Percentiles rank a stretch among this genome's conserved stretches.
Evolutionary conservation across 2,888 invertebrate genomes (phyloP).

Genomic region (Parnassius smintheus): DNA sequence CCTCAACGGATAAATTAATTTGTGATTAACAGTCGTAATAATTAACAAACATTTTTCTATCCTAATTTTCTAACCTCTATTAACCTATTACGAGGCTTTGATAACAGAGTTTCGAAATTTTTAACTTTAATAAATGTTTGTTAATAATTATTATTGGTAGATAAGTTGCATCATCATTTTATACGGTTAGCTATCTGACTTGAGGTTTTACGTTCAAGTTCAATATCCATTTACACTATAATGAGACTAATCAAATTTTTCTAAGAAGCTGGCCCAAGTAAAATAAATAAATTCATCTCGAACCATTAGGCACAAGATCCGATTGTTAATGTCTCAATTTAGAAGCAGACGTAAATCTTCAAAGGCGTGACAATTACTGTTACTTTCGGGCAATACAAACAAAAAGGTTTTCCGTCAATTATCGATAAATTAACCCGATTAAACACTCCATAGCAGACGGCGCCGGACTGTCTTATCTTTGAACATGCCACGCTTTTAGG

Average conservation of each 20-base stretch:
- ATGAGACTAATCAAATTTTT: conserved; percentile 59
- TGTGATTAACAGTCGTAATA: not conserved
- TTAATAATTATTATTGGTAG: conserved; percentile 16
- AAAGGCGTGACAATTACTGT: conserved; percentile 82
- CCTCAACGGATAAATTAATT: not conserved
- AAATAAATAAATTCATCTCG: conserved; percentile 79
- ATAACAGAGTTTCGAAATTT: conserved; percentile 1
- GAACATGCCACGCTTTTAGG: conserved; percentile 79
- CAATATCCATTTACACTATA: conserved; percentile 44
- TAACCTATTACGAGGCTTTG: not conserved
- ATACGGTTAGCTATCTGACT: conserved; percentile 21
- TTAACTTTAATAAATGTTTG: conserved; percentile 21
- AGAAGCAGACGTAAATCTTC: conserved; percentile 81
- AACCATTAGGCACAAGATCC: conserved; percentile 80
- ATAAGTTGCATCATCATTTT: conserved; percentile 18
- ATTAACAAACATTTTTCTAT: not conserved
- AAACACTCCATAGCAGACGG: conserved; percentile 74
- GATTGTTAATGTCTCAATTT: conserved; percentile 81
- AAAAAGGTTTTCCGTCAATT: conserved; percentile 81
- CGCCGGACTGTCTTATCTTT: conserved; percentile 74
- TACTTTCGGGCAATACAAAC: conserved; percentile 80
- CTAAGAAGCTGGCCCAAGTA: conserved; percentile 66
- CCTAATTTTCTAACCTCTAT: conserved; percentile 1
- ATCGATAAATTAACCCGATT: conserved; percentile 82
- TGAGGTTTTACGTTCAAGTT: conserved; percentile 43